A percentile compares a stretch with the other conserved stretches of the same genome.
These are phyloP conservation scores for Microtus montanus DNA, from an alignment of 2,113 vertebrate genomes.

Conservation along the genomic window DNA sequence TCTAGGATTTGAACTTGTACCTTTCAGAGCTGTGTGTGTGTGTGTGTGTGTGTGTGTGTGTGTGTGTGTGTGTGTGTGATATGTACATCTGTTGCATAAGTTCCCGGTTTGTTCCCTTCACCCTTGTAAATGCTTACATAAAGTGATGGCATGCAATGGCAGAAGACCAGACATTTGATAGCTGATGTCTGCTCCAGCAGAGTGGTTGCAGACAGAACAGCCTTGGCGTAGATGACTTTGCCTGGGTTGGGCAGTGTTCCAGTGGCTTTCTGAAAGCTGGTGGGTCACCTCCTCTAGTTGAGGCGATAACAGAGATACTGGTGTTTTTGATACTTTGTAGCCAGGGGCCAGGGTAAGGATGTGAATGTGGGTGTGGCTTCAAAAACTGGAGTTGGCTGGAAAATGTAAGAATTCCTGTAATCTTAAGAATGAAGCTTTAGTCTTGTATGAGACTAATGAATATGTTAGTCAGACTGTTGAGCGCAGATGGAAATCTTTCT, in stretches of 20 bases:
- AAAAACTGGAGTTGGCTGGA: not conserved
- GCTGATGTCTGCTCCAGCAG: not conserved
- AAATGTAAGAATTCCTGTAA: not conserved
- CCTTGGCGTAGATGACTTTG: not conserved
- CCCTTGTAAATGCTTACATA: not conserved
- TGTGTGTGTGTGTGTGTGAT: not conserved
- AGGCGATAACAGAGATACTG: not conserved
- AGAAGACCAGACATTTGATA: not conserved
- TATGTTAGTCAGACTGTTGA: conserved; percentile 7
- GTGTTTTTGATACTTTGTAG: not conserved
- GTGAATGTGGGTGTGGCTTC: not conserved
- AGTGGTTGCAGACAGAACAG: not conserved
- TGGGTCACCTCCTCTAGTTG: not conserved
- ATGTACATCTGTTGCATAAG: not conserved
- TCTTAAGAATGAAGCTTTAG: not conserved
- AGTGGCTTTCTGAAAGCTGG: not conserved
- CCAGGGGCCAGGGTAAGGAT: not conserved
- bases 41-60: not conserved
- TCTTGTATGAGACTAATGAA: conserved; percentile 9
- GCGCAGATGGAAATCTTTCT: not conserved
- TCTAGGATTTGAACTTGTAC: not conserved
- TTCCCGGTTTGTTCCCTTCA: not conserved
- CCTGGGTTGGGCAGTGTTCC: not conserved
- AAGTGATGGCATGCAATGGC: not conserved
- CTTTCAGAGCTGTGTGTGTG: not conserved